These are phyloP conservation scores for Zaprionus taronus DNA, from an alignment of 1,140 invertebrate species.

Conservation along the genomic window DNA sequence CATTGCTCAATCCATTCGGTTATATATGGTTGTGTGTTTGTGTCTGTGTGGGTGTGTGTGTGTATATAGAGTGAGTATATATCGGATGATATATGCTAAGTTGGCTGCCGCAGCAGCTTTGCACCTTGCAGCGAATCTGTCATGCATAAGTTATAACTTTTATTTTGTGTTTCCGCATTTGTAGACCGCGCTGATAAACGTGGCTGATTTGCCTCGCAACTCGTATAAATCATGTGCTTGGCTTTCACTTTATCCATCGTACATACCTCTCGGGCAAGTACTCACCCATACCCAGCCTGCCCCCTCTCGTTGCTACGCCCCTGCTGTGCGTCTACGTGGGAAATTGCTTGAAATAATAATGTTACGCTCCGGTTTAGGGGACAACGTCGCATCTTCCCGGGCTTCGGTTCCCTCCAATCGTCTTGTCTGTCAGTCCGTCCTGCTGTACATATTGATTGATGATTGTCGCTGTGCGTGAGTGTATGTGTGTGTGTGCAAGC, in stretches of 20 bases:
- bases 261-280: constrained; percentile 20
- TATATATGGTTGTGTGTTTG: background rate
- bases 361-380: constrained; percentile 56
- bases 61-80: constrained; percentile 11
- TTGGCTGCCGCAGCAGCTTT: constrained; percentile 59
- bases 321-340: constrained; percentile 60
- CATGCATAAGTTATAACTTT: constrained; percentile 78
- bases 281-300: background rate
- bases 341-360: constrained; percentile 82
- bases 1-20: constrained; percentile 29
- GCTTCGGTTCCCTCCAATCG: constrained; percentile 9
- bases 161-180: constrained; percentile 75
- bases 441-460: constrained; percentile 73
- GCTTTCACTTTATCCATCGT: constrained; percentile 58
- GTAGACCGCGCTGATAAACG: constrained; percentile 60
- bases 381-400: constrained; percentile 8
- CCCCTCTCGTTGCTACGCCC: background rate
- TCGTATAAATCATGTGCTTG: constrained; percentile 76
- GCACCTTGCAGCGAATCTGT: constrained; percentile 77
- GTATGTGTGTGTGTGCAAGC: background rate
- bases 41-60: background rate
- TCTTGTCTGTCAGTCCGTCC: constrained; percentile 29
- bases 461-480: constrained; percentile 61
- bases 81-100: constrained; percentile 59
- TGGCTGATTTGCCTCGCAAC: constrained; percentile 41